These are phyloP conservation scores for Macroramphosus scolopax DNA, from an alignment of 2,797 vertebrate species.

Conservation along the genomic window DNA sequence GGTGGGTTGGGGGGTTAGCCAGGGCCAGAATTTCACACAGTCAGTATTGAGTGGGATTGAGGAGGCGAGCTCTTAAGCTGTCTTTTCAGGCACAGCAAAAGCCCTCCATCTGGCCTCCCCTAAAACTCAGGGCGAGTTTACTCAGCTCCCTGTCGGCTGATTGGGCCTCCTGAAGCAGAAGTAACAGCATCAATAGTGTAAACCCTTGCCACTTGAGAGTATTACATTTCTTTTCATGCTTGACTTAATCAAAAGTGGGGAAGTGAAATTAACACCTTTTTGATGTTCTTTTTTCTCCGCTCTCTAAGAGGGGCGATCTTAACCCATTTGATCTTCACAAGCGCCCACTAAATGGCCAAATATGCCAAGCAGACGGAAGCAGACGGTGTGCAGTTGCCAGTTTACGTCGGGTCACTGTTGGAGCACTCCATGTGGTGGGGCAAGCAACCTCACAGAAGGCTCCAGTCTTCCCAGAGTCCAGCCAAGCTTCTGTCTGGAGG, in stretches of 20 bases:
- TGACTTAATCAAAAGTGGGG: conserved; percentile 99
- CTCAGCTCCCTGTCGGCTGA: conserved; percentile 95
- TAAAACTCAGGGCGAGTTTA: conserved; percentile 94
- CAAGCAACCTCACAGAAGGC: conserved; percentile 80
- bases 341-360: conserved; percentile 98
- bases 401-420: conserved; percentile 88
- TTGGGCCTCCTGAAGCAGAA: conserved; percentile 99
- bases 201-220: conserved; percentile 99
- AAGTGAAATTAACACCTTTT: conserved; percentile 99
- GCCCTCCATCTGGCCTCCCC: conserved; percentile 99
- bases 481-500: conserved; percentile 79
- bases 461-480: conserved; percentile 72
- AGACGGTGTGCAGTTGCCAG: conserved; percentile 95
- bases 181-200: conserved; percentile 99
- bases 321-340: conserved; percentile 99
- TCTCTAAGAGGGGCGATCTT: conserved; percentile 98
- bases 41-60: conserved; percentile 98
- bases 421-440: conserved; percentile 81
- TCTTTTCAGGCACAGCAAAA: conserved; percentile 98
- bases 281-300: conserved; percentile 99
- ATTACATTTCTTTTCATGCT: conserved; percentile 99
- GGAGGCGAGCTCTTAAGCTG: conserved; percentile 99
- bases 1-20: conserved; percentile 79
- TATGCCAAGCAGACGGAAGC: conserved; percentile 97
- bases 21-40: conserved; percentile 97